Conservation (phyloP, 2,113 vertebrate genomes). For the Henicopernis longicauda region DNA sequence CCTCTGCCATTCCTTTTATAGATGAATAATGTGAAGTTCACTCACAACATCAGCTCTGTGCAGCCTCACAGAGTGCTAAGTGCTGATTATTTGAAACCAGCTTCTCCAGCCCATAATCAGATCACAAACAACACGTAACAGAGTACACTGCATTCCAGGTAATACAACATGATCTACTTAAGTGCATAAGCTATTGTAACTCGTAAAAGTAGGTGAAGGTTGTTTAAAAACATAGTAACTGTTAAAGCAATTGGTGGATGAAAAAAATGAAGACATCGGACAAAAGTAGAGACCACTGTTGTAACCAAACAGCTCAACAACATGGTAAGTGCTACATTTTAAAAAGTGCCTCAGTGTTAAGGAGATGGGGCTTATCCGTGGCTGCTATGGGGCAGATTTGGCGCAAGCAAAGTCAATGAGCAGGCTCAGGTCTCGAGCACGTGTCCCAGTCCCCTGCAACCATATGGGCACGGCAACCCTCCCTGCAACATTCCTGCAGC, state of each 20-base stretch:
- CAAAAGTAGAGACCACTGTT: not conserved
- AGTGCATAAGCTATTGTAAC: not conserved
- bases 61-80: conserved; percentile 1
- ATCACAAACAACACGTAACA: not conserved
- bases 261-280: not conserved
- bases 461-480: not conserved
- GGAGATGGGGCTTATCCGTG: not conserved
- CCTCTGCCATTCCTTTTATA: conserved; percentile 71
- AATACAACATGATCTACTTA: conserved; percentile 7
- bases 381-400: not conserved
- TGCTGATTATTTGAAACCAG: conserved; percentile 31
- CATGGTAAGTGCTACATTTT: not conserved
- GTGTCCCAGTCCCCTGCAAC: not conserved
- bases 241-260: not conserved
- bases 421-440: not conserved
- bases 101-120: not conserved
- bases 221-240: not conserved
- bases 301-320: not conserved
- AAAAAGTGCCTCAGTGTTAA: not conserved
- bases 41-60: not conserved
- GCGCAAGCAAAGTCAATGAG: not conserved
- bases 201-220: conserved; percentile 44
- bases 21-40: conserved; percentile 46
- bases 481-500: not conserved
- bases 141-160: not conserved